Conservation (phyloP, 2,888 invertebrate genomes). For the Trichopria drosophilae region DNA sequence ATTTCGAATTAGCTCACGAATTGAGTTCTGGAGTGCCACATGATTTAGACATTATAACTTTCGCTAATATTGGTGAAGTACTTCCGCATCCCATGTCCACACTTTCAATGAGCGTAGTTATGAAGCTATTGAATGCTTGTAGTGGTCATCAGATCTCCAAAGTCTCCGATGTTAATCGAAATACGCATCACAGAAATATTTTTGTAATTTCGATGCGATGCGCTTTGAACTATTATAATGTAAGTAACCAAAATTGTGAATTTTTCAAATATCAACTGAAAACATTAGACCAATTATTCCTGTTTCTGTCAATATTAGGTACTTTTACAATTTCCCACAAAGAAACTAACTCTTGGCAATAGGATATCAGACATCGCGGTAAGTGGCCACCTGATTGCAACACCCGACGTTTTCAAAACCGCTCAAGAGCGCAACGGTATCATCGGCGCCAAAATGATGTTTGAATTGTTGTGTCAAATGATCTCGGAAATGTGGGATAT, state of each 20-base stretch:
- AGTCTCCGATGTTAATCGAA: background rate
- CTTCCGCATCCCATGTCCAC: constrained; percentile 67
- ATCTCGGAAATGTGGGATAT: constrained; percentile 47
- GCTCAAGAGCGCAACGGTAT: constrained; percentile 61
- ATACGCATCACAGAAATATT: constrained; percentile 15
- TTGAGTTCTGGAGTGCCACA: constrained; percentile 67
- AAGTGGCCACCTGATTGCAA: constrained; percentile 66
- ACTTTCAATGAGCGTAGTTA: constrained; percentile 59
- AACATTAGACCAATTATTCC: background rate
- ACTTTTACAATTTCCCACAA: constrained; percentile 56
- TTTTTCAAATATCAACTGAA: background rate
- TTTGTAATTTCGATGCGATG: constrained; percentile 27
- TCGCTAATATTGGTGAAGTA: constrained; percentile 77
- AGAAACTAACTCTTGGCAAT: constrained; percentile 59
- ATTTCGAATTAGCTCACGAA: constrained; percentile 79
- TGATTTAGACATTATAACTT: constrained; percentile 68
- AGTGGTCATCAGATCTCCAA: background rate
- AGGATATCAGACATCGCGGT: constrained; percentile 66
- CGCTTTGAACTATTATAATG: constrained; percentile 38
- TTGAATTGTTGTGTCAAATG: no score
- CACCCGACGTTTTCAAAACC: constrained; percentile 60
- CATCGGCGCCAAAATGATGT: no score
- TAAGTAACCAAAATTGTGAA: constrained; percentile 30
- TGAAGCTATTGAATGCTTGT: constrained; percentile 44
- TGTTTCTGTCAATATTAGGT: constrained; percentile 50